phyloP scores from a whole-genome alignment of 2,888 invertebrate genomes.

The Venusia cambrica region DNA sequence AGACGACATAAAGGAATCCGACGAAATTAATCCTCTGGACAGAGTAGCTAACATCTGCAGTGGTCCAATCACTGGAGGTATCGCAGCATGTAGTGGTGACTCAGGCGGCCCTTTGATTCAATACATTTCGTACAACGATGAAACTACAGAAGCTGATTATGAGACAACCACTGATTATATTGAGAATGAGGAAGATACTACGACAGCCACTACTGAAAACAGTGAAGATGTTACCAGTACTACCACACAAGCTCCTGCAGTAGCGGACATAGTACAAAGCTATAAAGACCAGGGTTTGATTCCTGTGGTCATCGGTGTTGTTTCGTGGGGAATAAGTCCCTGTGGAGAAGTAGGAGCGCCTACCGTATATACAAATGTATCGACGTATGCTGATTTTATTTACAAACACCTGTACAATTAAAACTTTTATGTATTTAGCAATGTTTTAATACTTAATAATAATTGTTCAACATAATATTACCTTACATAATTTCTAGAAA shows the following conservation, averaged over 20 bases:
- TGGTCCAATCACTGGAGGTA: conserved; percentile 69
- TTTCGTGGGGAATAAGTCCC: conserved; percentile 79
- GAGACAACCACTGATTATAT: not conserved
- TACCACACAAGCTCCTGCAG: conserved; percentile 2
- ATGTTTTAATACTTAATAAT: too few relatives aligned
- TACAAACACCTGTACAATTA: conserved; percentile 41
- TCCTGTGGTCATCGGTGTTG: conserved; percentile 71
- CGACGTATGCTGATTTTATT: conserved; percentile 71
- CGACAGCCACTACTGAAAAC: conserved; percentile 2
- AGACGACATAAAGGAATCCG: conserved; percentile 47
- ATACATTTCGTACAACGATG: conserved; percentile 32
- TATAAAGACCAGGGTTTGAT: conserved; percentile 28
- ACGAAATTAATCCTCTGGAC: conserved; percentile 63
- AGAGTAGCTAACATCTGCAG: conserved; percentile 75
- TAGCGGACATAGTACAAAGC: conserved; percentile 18
- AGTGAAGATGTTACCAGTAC: conserved; percentile 3
- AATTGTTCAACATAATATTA: too few relatives aligned
- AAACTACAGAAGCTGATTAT: conserved; percentile 19
- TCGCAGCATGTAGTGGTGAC: conserved; percentile 79
- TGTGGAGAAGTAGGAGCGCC: conserved; percentile 76
- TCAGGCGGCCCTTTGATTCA: conserved; percentile 78
- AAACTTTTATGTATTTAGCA: too few relatives aligned
- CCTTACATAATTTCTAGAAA: too few relatives aligned
- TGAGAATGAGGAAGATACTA: conserved; percentile 6
- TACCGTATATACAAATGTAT: conserved; percentile 77